Percentiles rank a stretch among this genome's conserved stretches.
Evolutionary conservation across 2,113 vertebrate genomes (phyloP).

Genomic region (Chelonoidis abingdonii): DNA sequence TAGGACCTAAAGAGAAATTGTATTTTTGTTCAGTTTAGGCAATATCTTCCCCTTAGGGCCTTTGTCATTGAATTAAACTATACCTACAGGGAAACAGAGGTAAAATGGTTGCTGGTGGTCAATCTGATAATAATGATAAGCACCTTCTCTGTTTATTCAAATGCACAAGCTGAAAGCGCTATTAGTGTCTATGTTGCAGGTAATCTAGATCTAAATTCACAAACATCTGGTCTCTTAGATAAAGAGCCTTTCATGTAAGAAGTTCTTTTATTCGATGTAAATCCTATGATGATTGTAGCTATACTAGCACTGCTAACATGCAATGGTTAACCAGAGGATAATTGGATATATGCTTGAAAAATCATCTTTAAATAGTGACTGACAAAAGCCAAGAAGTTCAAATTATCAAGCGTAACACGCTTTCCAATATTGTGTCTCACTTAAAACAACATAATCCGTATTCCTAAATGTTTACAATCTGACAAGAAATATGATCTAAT

Average conservation of each 20-base stretch:
- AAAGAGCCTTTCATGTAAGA: neutral
- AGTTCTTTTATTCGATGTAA: neutral
- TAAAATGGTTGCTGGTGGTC: neutral
- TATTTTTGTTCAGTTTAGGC: neutral
- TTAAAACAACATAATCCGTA: neutral
- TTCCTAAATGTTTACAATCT: accelerated
- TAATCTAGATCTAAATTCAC: neutral
- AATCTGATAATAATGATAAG: neutral
- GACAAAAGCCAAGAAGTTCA: neutral
- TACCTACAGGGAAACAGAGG: neutral
- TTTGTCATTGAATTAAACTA: neutral
- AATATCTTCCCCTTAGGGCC: neutral
- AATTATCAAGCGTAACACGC: neutral
- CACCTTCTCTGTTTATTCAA: neutral
- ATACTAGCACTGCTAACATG: neutral
- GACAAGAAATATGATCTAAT: neutral
- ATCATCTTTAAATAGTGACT: neutral
- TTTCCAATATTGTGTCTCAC: neutral
- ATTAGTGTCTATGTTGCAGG: neutral
- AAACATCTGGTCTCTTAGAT: neutral
- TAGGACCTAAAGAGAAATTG: too few species aligned
- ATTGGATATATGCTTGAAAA: neutral
- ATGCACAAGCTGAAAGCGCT: neutral
- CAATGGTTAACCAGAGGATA: neutral
- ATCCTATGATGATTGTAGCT: neutral